Evolutionary conservation across 2,113 vertebrate genomes (phyloP).

Genomic region (Aleadryas rufinucha): DNA sequence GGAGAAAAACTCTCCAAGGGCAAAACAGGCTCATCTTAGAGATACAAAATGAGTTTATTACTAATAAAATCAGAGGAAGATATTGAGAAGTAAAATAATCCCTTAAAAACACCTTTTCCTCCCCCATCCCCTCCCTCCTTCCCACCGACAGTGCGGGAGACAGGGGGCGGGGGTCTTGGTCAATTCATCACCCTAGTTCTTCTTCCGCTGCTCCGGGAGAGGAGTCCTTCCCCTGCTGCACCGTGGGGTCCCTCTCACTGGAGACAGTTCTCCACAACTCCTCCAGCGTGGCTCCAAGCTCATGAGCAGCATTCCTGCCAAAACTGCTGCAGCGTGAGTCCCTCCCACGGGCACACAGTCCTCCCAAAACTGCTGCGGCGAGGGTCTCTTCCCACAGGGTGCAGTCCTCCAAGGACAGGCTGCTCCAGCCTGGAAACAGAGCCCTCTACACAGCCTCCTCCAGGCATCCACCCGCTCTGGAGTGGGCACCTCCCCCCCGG

Average conservation of each 20-base stretch:
- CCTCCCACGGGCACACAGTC: background rate
- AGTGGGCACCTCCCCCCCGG: no score
- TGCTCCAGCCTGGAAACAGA: background rate
- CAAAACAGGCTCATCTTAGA: background rate
- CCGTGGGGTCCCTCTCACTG: fast-evolving
- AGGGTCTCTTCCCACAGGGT: background rate
- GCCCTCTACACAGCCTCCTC: background rate
- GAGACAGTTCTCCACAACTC: background rate
- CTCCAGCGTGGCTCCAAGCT: fast-evolving
- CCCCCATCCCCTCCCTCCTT: background rate
- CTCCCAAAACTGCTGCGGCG: background rate
- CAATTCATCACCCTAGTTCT: background rate
- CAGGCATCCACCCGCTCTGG: background rate
- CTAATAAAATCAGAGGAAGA: background rate
- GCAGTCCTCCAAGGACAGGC: background rate
- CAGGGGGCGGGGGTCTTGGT: background rate
- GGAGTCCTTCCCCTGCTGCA: background rate
- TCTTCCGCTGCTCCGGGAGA: background rate
- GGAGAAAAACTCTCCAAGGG: background rate
- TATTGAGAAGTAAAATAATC: background rate
- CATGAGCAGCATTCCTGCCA: background rate
- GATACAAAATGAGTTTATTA: background rate
- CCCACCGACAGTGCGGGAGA: fast-evolving
- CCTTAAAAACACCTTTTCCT: background rate
- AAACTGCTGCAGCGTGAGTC: background rate